Percentiles rank a stretch among this genome's conserved stretches.
These are phyloP conservation scores for Diaprepes abbreviatus DNA, from an alignment of 2,888 invertebrate species.

Conservation along the genomic window DNA sequence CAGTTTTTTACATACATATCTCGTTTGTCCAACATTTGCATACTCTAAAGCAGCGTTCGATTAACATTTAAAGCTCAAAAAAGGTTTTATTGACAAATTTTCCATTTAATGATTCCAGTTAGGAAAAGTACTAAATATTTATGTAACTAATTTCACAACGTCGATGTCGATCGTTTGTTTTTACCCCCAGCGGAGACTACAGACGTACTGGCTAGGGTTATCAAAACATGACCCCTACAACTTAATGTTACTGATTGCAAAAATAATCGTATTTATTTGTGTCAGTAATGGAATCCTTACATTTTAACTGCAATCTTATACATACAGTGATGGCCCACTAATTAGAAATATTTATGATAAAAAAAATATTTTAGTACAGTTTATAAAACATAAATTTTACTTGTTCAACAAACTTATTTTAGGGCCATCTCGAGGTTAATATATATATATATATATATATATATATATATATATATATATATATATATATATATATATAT, in stretches of 20 bases:
- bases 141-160: not conserved
- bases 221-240: not conserved
- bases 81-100: no score
- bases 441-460: slow-evolving; percentile 3
- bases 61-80: no score
- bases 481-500: slow-evolving; percentile 3
- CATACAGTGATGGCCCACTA: no score
- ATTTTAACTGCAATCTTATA: not conserved
- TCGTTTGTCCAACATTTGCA: no score
- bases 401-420: no score
- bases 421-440: no score
- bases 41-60: no score
- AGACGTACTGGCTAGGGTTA: not conserved
- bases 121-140: not conserved
- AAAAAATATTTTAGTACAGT: no score
- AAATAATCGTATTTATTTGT: not conserved
- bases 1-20: no score
- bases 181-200: not conserved
- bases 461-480: slow-evolving; percentile 3
- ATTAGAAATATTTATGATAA: no score
- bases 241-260: not conserved
- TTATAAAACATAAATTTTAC: no score
- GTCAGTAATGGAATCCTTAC: no score
- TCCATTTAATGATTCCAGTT: not conserved
- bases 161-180: not conserved